Evolutionary conservation across 2,888 invertebrate species (phyloP).

Genomic region (Pterostichus madidus): DNA sequence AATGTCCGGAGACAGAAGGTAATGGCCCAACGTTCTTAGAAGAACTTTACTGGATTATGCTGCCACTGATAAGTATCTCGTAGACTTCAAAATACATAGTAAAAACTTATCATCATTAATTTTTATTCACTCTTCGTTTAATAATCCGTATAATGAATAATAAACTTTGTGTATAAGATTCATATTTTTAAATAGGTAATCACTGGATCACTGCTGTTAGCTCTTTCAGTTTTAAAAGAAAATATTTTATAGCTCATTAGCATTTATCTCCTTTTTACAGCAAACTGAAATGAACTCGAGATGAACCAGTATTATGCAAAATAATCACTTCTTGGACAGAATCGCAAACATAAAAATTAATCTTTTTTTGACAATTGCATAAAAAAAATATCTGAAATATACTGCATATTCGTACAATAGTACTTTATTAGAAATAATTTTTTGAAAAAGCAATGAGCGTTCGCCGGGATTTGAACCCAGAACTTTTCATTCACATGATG

Average conservation of each 20-base stretch:
- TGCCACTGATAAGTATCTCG: conserved; percentile 1
- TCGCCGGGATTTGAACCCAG: no score
- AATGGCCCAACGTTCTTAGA: background rate
- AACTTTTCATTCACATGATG: no score
- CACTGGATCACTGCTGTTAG: background rate
- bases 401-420: no score
- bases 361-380: no score
- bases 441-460: no score
- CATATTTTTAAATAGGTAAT: background rate
- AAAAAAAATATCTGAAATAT: no score
- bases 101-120: background rate
- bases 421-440: no score
- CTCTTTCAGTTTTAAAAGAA: background rate
- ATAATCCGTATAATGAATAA: background rate
- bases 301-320: no score
- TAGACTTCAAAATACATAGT: background rate
- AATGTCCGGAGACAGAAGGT: background rate
- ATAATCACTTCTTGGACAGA: no score
- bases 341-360: no score
- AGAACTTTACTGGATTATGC: background rate
- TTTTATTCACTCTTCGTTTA: background rate
- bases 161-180: conserved; percentile 4
- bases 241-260: background rate
- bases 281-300: background rate
- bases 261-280: background rate